phyloP scores from a whole-genome alignment of 2,113 vertebrate genomes.

The Dicrurus megarhynchus region DNA sequence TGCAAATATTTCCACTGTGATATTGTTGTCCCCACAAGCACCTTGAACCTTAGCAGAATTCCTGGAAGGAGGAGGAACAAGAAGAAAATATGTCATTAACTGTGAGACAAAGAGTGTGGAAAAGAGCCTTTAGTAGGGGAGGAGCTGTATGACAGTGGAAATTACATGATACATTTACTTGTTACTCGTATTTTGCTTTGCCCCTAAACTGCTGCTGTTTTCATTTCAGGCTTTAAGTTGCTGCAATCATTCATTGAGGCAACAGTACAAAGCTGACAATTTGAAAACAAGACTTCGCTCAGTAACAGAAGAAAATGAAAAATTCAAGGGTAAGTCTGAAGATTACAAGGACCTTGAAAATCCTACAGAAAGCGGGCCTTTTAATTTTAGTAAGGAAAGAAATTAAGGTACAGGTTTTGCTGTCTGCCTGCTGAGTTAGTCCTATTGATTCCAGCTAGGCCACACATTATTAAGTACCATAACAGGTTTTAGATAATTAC shows the following conservation, averaged over 20 bases:
- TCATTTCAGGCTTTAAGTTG: background rate
- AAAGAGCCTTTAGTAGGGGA: background rate
- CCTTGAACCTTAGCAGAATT: background rate
- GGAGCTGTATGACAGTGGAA: background rate
- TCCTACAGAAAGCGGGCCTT: background rate
- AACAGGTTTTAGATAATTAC: slow-evolving; percentile 30
- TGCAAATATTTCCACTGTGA: background rate
- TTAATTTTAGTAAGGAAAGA: slow-evolving; percentile 27
- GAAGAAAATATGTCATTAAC: background rate
- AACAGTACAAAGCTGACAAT: slow-evolving; percentile 3
- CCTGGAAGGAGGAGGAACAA: background rate
- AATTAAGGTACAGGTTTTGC: slow-evolving; percentile 13
- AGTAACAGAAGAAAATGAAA: slow-evolving; percentile 14
- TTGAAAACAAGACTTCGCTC: background rate
- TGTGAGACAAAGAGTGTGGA: background rate
- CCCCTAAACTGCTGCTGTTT: background rate
- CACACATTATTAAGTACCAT: background rate
- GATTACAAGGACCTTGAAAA: slow-evolving; percentile 16
- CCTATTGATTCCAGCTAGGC: slow-evolving; percentile 14
- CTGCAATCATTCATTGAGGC: background rate
- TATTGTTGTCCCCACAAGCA: background rate
- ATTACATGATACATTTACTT: background rate
- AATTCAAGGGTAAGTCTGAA: slow-evolving; percentile 7
- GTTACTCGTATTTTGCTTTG: background rate
- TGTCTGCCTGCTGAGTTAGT: slow-evolving; percentile 9